phyloP scores from a whole-genome alignment of 2,797 vertebrate species.

The Hafferia zeledoni region DNA sequence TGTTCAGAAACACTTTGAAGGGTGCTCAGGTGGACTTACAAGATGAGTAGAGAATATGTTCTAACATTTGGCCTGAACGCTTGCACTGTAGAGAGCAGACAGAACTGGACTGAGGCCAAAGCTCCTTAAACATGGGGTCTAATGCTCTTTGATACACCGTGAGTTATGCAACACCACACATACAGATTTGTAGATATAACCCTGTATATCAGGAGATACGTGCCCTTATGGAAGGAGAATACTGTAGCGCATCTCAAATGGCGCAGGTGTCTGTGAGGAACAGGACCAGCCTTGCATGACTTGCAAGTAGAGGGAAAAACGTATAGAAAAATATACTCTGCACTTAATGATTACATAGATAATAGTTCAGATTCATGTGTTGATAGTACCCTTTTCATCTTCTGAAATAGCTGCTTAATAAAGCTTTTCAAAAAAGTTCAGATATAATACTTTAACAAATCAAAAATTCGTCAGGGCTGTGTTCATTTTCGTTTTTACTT shows the following conservation, averaged over 20 bases:
- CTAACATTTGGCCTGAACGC: not conserved
- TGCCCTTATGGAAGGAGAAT: not conserved
- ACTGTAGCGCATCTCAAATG: not conserved
- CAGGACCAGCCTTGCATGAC: not conserved
- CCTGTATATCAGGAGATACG: not conserved
- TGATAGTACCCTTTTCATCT: not conserved
- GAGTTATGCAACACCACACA: not conserved
- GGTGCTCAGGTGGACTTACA: not conserved
- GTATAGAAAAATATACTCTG: not conserved
- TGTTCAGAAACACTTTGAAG: not conserved
- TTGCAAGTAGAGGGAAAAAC: not conserved
- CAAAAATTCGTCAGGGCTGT: not conserved
- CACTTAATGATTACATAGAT: not conserved
- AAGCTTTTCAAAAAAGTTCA: not conserved
- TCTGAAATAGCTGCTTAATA: not conserved
- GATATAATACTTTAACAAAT: not conserved
- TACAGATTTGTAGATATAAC: not conserved
- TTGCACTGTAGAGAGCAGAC: not conserved
- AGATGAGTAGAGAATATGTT: not conserved
- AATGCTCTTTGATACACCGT: not conserved
- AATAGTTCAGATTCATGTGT: not conserved
- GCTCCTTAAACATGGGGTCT: not conserved
- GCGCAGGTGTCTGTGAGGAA: not conserved
- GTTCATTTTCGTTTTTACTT: not conserved
- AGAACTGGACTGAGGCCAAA: not conserved